phyloP scores from a whole-genome alignment of 2,113 vertebrate genomes.

The Nettapus auritus region DNA sequence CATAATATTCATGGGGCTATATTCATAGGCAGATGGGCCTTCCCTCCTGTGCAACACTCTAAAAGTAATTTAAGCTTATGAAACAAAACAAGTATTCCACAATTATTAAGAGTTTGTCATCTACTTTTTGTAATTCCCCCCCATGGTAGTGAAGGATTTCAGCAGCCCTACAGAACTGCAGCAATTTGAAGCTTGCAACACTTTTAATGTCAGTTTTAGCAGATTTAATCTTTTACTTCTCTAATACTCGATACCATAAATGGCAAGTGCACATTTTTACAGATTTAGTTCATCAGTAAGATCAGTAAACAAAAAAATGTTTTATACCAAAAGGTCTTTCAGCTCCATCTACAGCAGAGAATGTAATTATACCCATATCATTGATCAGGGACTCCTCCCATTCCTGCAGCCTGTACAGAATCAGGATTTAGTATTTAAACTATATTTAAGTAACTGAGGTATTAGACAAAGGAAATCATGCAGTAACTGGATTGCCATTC shows the following conservation, averaged over 20 bases:
- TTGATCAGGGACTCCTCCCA: neutral
- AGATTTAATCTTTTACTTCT: neutral
- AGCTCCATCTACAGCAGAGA: neutral
- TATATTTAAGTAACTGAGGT: slow-evolving; percentile 10
- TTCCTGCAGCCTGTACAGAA: neutral
- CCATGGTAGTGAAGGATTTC: neutral
- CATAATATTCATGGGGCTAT: neutral
- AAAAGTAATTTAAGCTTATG: slow-evolving; percentile 44
- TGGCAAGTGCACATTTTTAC: neutral
- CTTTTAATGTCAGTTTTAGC: neutral
- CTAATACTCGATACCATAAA: neutral
- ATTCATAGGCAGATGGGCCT: slow-evolving; percentile 15
- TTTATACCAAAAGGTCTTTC: neutral
- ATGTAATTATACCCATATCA: neutral
- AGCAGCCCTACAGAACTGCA: neutral
- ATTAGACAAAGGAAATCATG: slow-evolving; percentile 38
- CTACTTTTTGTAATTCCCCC: neutral
- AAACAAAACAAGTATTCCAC: slow-evolving; percentile 37
- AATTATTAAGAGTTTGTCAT: slow-evolving; percentile 27
- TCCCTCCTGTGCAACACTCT: slow-evolving; percentile 13
- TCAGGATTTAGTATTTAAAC: slow-evolving; percentile 8
- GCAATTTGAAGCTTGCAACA: neutral
- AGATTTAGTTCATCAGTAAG: neutral
- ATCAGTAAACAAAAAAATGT: neutral
- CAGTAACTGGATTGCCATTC: slow-evolving; percentile 34